These are phyloP conservation scores for Fragum whitleyi DNA, from an alignment of 2,888 invertebrate species.

Conservation along the genomic window DNA sequence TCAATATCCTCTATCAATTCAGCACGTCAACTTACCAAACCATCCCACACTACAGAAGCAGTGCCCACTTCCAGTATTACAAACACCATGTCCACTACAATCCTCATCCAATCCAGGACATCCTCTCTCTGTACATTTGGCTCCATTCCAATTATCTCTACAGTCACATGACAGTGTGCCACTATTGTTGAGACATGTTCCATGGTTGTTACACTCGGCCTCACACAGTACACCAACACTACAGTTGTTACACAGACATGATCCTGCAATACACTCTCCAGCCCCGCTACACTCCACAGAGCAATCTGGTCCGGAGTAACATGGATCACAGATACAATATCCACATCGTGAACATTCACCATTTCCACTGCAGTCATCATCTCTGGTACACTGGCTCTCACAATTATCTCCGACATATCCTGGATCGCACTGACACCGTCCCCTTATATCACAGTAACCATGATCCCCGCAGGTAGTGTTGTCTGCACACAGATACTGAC, in stretches of 20 bases:
- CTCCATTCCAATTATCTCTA: conserved; percentile 70
- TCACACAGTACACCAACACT: conserved; percentile 73
- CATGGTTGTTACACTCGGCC: conserved; percentile 74
- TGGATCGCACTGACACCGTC: conserved; percentile 70
- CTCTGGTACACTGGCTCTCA: conserved; percentile 68
- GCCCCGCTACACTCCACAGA: conserved; percentile 68
- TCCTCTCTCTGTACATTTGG: conserved; percentile 68
- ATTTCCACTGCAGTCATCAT: conserved; percentile 68
- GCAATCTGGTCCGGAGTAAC: conserved; percentile 75
- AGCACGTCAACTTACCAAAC: conserved; percentile 68
- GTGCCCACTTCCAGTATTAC: conserved; percentile 69
- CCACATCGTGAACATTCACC: conserved; percentile 74
- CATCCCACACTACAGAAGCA: conserved; percentile 78
- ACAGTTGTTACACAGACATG: conserved; percentile 74
- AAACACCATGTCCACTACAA: conserved; percentile 76
- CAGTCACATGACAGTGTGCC: conserved; percentile 64
- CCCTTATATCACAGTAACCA: conserved; percentile 69
- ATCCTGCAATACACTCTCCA: conserved; percentile 68
- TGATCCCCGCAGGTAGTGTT: conserved; percentile 65
- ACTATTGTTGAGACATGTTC: conserved; percentile 56
- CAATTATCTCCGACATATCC: conserved; percentile 74
- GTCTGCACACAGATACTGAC: conserved; percentile 71
- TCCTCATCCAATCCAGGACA: conserved; percentile 69
- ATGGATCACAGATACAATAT: conserved; percentile 75
- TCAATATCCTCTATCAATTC: too few species aligned